A percentile compares a stretch with the other conserved stretches of the same genome.
Conservation (phyloP, 2,113 vertebrate genomes). For the Madoqua kirkii region DNA sequence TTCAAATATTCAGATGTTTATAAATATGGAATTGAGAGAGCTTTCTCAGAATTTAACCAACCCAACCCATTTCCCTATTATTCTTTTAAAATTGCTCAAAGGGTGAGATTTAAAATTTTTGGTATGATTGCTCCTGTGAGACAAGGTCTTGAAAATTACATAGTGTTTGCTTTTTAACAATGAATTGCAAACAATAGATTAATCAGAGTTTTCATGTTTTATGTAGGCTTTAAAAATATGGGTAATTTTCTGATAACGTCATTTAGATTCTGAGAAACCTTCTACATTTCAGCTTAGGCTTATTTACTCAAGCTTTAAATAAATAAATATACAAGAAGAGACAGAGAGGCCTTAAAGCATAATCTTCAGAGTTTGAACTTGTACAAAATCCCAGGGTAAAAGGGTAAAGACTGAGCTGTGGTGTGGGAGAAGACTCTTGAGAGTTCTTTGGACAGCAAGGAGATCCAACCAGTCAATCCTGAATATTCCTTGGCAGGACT, state of each 20-base stretch:
- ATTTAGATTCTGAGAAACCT: not conserved
- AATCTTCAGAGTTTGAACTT: not conserved
- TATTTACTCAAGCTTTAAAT: conserved; percentile 1
- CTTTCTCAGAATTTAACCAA: not conserved
- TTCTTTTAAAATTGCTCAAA: not conserved
- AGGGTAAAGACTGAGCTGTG: not conserved
- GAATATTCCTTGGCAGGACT: not conserved
- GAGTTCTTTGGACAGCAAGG: not conserved
- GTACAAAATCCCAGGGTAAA: not conserved
- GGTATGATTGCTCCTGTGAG: not conserved
- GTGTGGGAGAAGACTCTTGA: not conserved
- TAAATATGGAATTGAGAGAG: not conserved
- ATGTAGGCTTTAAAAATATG: not conserved
- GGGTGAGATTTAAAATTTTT: not conserved
- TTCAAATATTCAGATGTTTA: not conserved
- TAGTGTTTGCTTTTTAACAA: not conserved
- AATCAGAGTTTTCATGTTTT: not conserved
- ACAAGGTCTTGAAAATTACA: not conserved
- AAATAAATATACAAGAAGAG: not conserved
- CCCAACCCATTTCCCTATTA: not conserved
- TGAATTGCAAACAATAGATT: not conserved
- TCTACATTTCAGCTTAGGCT: not conserved
- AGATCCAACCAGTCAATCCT: not conserved
- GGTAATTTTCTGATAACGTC: not conserved
- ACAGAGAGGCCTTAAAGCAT: not conserved